These are phyloP conservation scores for Chionodraco myersi DNA, from an alignment of 2,113 vertebrate genomes.

Conservation along the genomic window DNA sequence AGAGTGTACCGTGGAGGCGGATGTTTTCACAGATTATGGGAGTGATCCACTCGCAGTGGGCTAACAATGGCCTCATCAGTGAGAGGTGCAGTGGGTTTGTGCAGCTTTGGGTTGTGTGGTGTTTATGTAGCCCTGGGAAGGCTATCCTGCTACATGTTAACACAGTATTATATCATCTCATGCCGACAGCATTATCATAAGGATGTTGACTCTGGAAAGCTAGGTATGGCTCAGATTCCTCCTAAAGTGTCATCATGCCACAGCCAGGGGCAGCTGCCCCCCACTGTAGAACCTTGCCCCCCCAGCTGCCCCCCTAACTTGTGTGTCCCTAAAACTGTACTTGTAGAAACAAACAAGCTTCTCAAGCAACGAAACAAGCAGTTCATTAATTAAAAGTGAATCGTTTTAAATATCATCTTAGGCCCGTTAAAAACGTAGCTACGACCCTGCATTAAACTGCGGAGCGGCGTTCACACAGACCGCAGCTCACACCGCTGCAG, in stretches of 20 bases:
- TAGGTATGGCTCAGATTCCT: constrained; percentile 27
- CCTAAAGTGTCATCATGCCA: constrained; percentile 16
- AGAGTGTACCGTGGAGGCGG: constrained; percentile 28
- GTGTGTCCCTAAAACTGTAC: no score
- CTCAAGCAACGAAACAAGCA: no score
- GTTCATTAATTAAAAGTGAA: no score
- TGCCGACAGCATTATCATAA: constrained; percentile 69
- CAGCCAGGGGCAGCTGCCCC: no score
- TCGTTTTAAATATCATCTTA: no score
- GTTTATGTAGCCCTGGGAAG: constrained; percentile 64
- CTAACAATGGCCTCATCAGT: constrained; percentile 52
- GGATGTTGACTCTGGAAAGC: constrained; percentile 66
- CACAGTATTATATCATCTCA: constrained; percentile 64
- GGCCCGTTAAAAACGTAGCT: no score
- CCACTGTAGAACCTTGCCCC: no score
- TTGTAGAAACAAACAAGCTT: no score
- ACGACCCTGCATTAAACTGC: no score
- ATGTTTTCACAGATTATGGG: constrained; percentile 56
- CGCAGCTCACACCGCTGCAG: no score
- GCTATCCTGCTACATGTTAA: constrained; percentile 67
- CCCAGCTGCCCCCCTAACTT: no score
- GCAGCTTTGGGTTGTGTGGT: constrained; percentile 42
- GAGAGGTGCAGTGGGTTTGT: constrained; percentile 37
- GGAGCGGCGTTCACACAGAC: no score
- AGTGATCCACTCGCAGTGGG: constrained; percentile 33